Percentiles rank a stretch among this genome's conserved stretches.
Conservation (phyloP, 2,888 invertebrate genomes). For the Aphidius colemani region DNA sequence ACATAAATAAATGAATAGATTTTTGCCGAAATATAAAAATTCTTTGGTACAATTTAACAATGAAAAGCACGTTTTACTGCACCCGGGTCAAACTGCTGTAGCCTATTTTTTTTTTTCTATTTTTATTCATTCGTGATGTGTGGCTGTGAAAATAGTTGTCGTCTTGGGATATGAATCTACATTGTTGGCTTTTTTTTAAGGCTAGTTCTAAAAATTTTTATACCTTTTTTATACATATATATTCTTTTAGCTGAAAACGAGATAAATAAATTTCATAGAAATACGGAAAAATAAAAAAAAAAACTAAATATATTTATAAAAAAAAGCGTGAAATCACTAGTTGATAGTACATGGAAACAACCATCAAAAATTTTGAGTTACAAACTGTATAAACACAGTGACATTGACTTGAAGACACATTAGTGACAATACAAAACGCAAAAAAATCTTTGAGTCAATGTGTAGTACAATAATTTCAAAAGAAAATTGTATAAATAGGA, state of each 20-base stretch:
- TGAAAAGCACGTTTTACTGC: conserved; percentile 14
- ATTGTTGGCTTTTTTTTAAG: conserved; percentile 28
- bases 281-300: not conserved
- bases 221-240: conserved; percentile 30
- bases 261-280: conserved; percentile 4
- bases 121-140: conserved; percentile 35
- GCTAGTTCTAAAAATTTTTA: conserved; percentile 21
- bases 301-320: not conserved
- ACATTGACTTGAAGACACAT: not conserved
- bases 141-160: conserved; percentile 56
- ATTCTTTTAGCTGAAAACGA: not conserved
- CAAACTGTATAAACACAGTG: not conserved
- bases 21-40: too few relatives aligned
- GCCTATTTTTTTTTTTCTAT: conserved; percentile 24
- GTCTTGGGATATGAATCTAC: conserved; percentile 37
- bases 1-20: not conserved
- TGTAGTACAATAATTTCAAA: too few relatives aligned
- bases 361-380: conserved; percentile 4
- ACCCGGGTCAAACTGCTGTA: conserved; percentile 28
- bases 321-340: conserved; percentile 14
- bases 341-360: conserved; percentile 15
- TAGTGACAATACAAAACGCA: too few relatives aligned
- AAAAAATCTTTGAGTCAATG: too few relatives aligned
- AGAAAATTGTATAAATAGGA: too few relatives aligned
- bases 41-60: too few relatives aligned